Conservation (phyloP, 1,140 invertebrate species). For the Apis mellifera region DNA sequence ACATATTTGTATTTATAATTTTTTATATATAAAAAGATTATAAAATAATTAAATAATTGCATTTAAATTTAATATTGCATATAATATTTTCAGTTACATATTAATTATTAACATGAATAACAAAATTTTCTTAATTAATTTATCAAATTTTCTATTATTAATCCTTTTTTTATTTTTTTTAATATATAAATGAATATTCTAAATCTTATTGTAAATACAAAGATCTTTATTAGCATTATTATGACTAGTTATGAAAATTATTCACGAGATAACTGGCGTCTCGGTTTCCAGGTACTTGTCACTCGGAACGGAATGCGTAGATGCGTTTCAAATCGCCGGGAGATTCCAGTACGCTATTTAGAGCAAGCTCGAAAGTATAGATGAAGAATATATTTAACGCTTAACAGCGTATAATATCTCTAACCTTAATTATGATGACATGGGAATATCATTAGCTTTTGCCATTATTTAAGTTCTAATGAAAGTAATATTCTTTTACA, state of each 20-base stretch:
- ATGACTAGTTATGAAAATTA: constrained; percentile 46
- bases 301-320: constrained; percentile 62
- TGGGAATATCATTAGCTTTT: not conserved
- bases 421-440: constrained; percentile 49
- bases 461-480: not conserved
- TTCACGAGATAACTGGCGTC: constrained; percentile 39
- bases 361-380: constrained; percentile 59
- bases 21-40: not conserved
- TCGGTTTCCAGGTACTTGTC: constrained; percentile 63
- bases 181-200: constrained; percentile 7
- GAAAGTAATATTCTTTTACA: constrained; percentile 12
- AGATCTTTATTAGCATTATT: constrained; percentile 38
- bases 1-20: no score
- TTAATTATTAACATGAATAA: not conserved
- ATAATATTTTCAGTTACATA: no score
- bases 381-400: constrained; percentile 51
- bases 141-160: not conserved
- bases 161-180: no score
- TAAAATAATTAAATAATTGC: constrained; percentile 2
- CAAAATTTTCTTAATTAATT: not conserved
- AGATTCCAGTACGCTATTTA: constrained; percentile 64
- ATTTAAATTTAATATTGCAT: not conserved
- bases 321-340: constrained; percentile 58
- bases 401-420: constrained; percentile 37
- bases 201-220: not conserved